These are phyloP conservation scores for Adrianichthys oophorus DNA, from an alignment of 2,797 vertebrate genomes.

Conservation along the genomic window DNA sequence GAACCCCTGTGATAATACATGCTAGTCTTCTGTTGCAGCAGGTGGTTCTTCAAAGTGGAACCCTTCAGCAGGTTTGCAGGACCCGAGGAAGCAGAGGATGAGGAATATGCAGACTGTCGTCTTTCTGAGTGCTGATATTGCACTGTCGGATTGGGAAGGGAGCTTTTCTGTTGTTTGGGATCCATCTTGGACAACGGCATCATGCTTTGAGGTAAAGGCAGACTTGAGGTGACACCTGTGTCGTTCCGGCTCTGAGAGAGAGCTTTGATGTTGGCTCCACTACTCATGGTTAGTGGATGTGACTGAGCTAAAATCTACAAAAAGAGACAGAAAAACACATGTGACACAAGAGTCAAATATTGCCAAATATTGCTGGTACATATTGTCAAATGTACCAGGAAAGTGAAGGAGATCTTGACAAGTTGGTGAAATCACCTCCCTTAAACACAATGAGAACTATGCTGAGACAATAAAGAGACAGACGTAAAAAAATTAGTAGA, in stretches of 20 bases:
- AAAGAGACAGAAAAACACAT: conserved; percentile 14
- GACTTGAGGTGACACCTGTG: conserved; percentile 79
- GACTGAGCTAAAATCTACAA: conserved; percentile 37
- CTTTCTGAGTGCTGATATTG: conserved; percentile 45
- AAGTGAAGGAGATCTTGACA: no score
- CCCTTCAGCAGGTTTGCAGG: conserved; percentile 65
- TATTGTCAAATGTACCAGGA: no score
- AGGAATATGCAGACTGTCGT: conserved; percentile 39
- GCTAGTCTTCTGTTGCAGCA: conserved; percentile 56
- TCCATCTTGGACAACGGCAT: conserved; percentile 72
- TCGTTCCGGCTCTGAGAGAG: conserved; percentile 70
- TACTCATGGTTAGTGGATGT: conserved; percentile 71
- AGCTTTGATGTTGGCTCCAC: conserved; percentile 77
- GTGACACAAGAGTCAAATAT: neutral
- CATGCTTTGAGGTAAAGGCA: conserved; percentile 74
- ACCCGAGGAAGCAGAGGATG: conserved; percentile 45
- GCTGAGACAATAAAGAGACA: no score
- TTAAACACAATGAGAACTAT: no score
- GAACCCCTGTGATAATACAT: conserved; percentile 37
- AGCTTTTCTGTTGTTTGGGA: conserved; percentile 50
- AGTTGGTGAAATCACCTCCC: no score
- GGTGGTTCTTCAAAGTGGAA: conserved; percentile 59
- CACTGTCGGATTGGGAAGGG: conserved; percentile 31
- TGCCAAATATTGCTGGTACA: no score
- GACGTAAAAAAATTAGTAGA: no score